Conservation (phyloP, 2,113 vertebrate species). For the Crotalus viridis region DNA sequence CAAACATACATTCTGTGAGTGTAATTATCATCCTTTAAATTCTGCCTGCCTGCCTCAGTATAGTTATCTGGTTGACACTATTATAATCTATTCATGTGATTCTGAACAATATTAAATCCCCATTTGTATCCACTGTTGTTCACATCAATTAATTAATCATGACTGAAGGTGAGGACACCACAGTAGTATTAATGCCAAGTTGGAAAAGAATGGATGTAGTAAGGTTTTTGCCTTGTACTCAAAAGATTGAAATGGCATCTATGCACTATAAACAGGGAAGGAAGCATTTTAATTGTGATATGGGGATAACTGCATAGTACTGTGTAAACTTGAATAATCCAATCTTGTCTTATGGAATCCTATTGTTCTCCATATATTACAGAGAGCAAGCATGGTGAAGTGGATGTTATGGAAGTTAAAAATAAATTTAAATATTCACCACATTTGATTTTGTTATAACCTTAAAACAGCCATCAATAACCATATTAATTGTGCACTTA, state of each 20-base stretch:
- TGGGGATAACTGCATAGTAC: neutral
- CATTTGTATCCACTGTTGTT: constrained; percentile 19
- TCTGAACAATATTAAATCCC: constrained; percentile 4
- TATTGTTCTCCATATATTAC: constrained; percentile 25
- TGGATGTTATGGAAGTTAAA: constrained; percentile 37
- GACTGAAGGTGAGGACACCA: neutral
- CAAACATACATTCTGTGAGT: neutral
- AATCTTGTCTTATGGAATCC: neutral
- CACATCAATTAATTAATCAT: constrained; percentile 24
- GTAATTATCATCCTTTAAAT: neutral
- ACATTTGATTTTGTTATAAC: constrained; percentile 46
- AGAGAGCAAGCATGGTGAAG: constrained; percentile 33
- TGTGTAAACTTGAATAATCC: neutral
- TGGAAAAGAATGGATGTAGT: neutral
- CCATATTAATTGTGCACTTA: constrained; percentile 1
- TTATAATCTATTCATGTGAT: neutral
- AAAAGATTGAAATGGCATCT: constrained; percentile 24
- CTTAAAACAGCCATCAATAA: constrained; percentile 23
- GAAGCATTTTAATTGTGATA: constrained; percentile 31
- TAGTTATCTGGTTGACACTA: constrained; percentile 5
- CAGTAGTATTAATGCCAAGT: constrained; percentile 1
- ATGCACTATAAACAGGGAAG: neutral
- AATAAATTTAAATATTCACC: constrained; percentile 14
- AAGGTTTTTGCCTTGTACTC: constrained; percentile 2
- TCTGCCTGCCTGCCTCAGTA: neutral